phyloP scores from a whole-genome alignment of 1,140 invertebrate genomes.

The Ceratitis capitata region DNA sequence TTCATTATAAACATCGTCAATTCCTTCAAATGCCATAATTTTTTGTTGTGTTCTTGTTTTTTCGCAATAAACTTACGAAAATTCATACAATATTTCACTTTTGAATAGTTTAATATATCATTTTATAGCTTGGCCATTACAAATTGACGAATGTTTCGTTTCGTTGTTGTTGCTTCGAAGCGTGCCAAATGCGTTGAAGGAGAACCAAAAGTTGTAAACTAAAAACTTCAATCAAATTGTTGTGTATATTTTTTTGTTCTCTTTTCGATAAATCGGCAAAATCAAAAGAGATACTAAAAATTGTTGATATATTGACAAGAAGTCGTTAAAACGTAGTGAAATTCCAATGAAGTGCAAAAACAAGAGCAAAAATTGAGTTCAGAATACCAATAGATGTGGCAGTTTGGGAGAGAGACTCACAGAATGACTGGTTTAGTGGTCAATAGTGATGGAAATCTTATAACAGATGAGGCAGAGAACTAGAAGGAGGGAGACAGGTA shows the following conservation, averaged over 20 bases:
- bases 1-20: neutral
- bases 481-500: too few species aligned
- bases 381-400: neutral
- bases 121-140: neutral
- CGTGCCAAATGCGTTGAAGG: neutral
- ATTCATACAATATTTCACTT: conserved; percentile 15
- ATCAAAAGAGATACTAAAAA: neutral
- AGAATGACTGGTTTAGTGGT: too few species aligned
- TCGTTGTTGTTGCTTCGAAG: too few species aligned
- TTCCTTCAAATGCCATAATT: neutral
- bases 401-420: neutral
- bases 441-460: too few species aligned
- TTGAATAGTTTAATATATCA: neutral
- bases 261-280: conserved; percentile 26
- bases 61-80: neutral
- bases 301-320: neutral
- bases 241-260: too few species aligned
- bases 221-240: conserved; percentile 17
- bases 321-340: neutral
- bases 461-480: too few species aligned
- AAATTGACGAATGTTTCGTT: neutral
- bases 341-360: neutral
- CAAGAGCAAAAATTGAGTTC: neutral
- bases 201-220: neutral
- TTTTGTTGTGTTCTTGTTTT: too few species aligned